phyloP scores from a whole-genome alignment of 2,888 invertebrate species.

The Drosophila koepferae region DNA sequence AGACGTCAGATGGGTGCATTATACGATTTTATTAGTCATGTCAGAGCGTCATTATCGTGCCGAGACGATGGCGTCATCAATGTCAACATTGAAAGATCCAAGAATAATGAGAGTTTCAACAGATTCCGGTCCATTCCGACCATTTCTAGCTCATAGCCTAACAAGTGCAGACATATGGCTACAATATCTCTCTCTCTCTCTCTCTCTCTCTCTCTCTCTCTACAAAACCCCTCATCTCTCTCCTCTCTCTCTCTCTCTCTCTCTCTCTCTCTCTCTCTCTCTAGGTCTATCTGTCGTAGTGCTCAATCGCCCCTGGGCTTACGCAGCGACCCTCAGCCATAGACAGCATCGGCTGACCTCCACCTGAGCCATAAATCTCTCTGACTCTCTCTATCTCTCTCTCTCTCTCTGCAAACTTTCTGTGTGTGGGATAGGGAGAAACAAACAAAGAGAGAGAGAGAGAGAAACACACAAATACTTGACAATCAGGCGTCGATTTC shows the following conservation, averaged over 20 bases:
- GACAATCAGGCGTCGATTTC: conserved; percentile 49
- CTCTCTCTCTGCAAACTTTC: conserved; percentile 10
- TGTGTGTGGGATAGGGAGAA: not conserved
- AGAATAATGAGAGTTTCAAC: not conserved
- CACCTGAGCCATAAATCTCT: conserved; percentile 41
- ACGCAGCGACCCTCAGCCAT: conserved; percentile 32
- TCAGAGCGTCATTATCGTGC: not conserved
- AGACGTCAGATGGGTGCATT: conserved; percentile 5
- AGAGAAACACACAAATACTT: conserved; percentile 13
- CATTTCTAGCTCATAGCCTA: conserved; percentile 25
- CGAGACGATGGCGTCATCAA: conserved; percentile 32
- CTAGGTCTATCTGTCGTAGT: not conserved
- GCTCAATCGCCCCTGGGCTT: conserved; percentile 33
- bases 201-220: not conserved
- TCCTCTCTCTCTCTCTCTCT: not conserved
- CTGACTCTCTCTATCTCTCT: conserved; percentile 16
- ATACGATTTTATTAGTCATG: conserved; percentile 19
- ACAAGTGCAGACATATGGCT: conserved; percentile 13
- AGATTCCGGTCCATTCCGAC: conserved; percentile 21
- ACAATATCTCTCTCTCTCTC: not conserved
- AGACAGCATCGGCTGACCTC: conserved; percentile 43
- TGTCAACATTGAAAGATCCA: conserved; percentile 28
- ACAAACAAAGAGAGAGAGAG: not conserved
- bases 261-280: not conserved
- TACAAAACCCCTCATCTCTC: too few species aligned